These are phyloP conservation scores for Pegea sp. DNA, from an alignment of 23 tunicate species.

Conservation along the genomic window DNA sequence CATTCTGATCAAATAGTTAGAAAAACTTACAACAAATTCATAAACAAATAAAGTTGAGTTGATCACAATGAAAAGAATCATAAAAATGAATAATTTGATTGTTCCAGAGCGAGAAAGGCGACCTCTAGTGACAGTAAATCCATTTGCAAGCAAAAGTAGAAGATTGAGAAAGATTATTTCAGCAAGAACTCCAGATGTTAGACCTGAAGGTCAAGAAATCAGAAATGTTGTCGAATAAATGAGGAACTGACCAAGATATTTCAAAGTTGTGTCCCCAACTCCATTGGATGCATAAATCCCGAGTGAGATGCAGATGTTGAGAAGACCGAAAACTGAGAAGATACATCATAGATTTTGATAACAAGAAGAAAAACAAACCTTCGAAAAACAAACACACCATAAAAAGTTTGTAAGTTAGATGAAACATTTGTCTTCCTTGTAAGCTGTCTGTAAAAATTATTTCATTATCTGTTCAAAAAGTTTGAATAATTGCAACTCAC, in stretches of 20 bases:
- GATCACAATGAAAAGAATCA: constrained; percentile 43
- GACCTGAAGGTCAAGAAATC: constrained; percentile 16
- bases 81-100: constrained; percentile 49
- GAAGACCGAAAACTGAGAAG: constrained; percentile 35
- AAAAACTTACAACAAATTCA: constrained; percentile 58
- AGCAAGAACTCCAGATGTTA: constrained; percentile 39
- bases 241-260: constrained; percentile 16
- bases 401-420: no score
- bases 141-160: constrained; percentile 50
- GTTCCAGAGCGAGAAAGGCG: constrained; percentile 37
- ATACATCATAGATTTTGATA: not conserved
- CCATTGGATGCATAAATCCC: constrained; percentile 63
- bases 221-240: not conserved
- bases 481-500: constrained; percentile 3
- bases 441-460: not conserved
- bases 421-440: not conserved
- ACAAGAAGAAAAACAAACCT: not conserved
- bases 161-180: constrained; percentile 45
- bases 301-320: constrained; percentile 20
- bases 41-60: constrained; percentile 35
- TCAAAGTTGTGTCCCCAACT: constrained; percentile 19
- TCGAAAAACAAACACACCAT: not conserved
- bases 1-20: not conserved
- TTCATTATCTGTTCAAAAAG: not conserved
- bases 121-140: constrained; percentile 66